These are phyloP conservation scores for Philaethria dido DNA, from an alignment of 2,888 invertebrate species.

Conservation along the genomic window DNA sequence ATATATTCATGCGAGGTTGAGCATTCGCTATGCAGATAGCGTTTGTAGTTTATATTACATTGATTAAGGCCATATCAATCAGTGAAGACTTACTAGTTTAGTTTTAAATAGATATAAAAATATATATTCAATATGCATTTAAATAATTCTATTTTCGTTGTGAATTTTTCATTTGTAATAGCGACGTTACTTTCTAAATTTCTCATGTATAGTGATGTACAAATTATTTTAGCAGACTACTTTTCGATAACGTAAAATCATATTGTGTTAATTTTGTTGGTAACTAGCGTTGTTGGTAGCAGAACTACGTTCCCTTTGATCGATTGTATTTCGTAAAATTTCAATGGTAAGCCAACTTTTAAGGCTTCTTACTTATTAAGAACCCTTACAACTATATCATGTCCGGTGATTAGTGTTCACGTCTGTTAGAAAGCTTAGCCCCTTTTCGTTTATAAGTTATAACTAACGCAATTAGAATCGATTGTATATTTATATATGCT, in stretches of 20 bases:
- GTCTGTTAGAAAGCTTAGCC: constrained; percentile 17
- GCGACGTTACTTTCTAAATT: not conserved
- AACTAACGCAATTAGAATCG: constrained; percentile 5
- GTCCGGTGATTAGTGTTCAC: constrained; percentile 25
- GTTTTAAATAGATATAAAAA: not conserved
- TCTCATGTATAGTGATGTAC: constrained; percentile 13
- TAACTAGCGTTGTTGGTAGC: constrained; percentile 46
- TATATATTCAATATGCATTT: not conserved
- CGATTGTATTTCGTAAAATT: constrained; percentile 18
- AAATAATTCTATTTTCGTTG: not conserved
- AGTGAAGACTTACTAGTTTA: constrained; percentile 26
- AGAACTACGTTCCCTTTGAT: constrained; percentile 38
- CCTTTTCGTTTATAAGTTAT: constrained; percentile 10
- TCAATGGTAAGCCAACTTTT: constrained; percentile 27
- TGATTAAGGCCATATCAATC: constrained; percentile 38
- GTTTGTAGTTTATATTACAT: constrained; percentile 31
- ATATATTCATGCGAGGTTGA: constrained; percentile 33
- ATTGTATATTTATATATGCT: not conserved
- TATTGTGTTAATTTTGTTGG: constrained; percentile 60
- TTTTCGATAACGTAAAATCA: constrained; percentile 68
- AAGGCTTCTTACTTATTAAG: constrained; percentile 40
- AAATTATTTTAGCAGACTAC: constrained; percentile 34
- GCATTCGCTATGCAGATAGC: constrained; percentile 39
- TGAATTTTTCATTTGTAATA: not conserved
- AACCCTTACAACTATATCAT: constrained; percentile 36